Evolutionary conservation across 2,888 invertebrate genomes (phyloP).

Genomic region (Metallyticus violacea): DNA sequence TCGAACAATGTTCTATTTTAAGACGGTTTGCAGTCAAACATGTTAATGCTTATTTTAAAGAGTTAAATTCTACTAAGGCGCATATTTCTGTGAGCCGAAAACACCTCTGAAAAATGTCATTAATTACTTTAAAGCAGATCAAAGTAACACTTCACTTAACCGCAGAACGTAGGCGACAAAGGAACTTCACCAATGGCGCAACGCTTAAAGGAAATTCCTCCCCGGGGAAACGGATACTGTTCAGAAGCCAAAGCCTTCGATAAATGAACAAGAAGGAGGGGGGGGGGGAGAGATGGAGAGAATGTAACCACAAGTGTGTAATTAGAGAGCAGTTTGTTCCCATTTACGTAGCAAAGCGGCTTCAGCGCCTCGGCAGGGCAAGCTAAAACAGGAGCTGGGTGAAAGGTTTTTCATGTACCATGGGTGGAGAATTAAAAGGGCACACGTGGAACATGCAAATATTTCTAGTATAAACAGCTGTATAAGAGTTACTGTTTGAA

Average conservation of each 20-base stretch:
- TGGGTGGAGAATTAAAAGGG: neutral
- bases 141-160: neutral
- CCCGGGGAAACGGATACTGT: neutral
- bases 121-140: neutral
- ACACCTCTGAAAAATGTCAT: neutral
- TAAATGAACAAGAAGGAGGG: neutral
- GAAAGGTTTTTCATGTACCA: neutral
- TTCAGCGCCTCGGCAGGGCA: neutral
- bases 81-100: neutral
- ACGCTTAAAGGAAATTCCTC: neutral
- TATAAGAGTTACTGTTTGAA: neutral
- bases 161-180: neutral
- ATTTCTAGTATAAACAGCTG: neutral
- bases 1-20: too few species aligned
- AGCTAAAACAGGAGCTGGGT: neutral
- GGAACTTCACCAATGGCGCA: neutral
- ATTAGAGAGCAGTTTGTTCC: neutral
- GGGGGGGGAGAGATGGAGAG: too few species aligned
- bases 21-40: too few species aligned
- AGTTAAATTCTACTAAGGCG: too few species aligned
- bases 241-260: neutral
- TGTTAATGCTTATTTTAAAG: too few species aligned
- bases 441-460: neutral
- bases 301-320: neutral
- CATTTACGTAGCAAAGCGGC: neutral